These are phyloP conservation scores for Myopa tessellatipennis DNA, from an alignment of 2,888 invertebrate genomes.

Conservation along the genomic window DNA sequence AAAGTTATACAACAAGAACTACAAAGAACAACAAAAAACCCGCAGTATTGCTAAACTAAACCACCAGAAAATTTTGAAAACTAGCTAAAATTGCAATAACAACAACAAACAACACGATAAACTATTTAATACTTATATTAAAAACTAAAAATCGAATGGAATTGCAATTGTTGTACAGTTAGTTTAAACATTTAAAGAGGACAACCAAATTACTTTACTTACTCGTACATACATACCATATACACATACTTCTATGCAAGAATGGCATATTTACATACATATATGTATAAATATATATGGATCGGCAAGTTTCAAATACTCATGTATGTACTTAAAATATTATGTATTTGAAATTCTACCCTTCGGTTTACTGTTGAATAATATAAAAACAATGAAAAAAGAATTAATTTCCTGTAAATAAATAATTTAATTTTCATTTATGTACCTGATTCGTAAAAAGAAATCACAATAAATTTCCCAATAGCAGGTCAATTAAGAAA, in stretches of 20 bases:
- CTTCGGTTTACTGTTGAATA: too few relatives aligned
- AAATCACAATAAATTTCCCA: conserved; percentile 26
- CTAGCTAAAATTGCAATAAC: conserved; percentile 25
- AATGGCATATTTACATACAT: conserved; percentile 5
- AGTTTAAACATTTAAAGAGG: not conserved
- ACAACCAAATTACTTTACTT: conserved; percentile 32
- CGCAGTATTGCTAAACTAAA: conserved; percentile 34
- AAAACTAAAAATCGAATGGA: conserved; percentile 19
- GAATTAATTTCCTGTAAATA: not conserved
- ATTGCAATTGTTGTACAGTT: conserved; percentile 22
- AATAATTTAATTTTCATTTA: not conserved
- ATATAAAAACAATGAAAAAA: not conserved
- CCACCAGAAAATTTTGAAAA: conserved; percentile 37
- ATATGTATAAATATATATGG: conserved; percentile 5
- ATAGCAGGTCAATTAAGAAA: conserved; percentile 36
- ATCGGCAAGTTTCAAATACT: not conserved
- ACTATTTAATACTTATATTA: conserved; percentile 20
- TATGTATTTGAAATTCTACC: too few relatives aligned
- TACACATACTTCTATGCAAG: not conserved
- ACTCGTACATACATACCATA: conserved; percentile 19
- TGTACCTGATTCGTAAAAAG: conserved; percentile 29
- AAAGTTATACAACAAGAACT: conserved; percentile 17
- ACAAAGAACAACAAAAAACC: conserved; percentile 17
- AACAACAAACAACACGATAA: conserved; percentile 12
- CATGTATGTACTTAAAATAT: not conserved